A percentile compares a stretch with the other conserved stretches of the same genome.
These are phyloP conservation scores for Clytia hemisphaerica DNA, from an alignment of 30 jellyfish, hydroid and myxozoan genomes.

Conservation along the genomic window DNA sequence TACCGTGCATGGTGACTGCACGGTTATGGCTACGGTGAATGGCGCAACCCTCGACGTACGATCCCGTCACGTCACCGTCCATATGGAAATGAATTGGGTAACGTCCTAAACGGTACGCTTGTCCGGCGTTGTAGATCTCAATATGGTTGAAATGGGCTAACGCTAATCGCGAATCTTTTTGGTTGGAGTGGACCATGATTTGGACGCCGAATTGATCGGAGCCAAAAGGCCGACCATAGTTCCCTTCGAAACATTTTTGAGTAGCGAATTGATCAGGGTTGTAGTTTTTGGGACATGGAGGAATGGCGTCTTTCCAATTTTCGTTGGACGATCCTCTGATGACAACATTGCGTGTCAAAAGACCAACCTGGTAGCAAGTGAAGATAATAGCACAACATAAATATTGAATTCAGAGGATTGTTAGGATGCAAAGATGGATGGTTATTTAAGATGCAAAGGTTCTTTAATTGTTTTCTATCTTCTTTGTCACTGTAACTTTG, in stretches of 20 bases:
- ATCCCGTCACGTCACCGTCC: conserved; percentile 89
- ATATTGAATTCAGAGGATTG: too few species aligned
- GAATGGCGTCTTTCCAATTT: conserved; percentile 44
- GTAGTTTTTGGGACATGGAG: conserved; percentile 60
- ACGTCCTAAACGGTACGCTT: conserved; percentile 90
- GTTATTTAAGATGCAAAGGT: too few species aligned
- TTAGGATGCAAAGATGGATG: too few species aligned
- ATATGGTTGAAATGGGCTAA: conserved; percentile 75
- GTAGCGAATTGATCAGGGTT: conserved; percentile 83
- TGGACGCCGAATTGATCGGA: conserved; percentile 94
- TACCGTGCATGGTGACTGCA: conserved; percentile 91
- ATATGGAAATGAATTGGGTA: conserved; percentile 93
- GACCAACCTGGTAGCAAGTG: too few species aligned
- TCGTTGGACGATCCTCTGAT: conserved; percentile 68
- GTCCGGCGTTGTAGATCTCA: conserved; percentile 92
- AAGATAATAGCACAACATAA: too few species aligned
- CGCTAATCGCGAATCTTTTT: conserved; percentile 35
- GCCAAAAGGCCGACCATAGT: conserved; percentile 75
- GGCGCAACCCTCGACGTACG: conserved; percentile 88
- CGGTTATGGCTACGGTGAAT: conserved; percentile 84
- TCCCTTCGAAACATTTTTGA: conserved; percentile 81
- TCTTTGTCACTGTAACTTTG: too few species aligned
- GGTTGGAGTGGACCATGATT: conserved; percentile 78
- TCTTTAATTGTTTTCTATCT: too few species aligned
- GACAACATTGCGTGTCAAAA: conserved; percentile 79